Percentiles rank a stretch among this genome's conserved stretches.
Evolutionary conservation across 2,797 vertebrate genomes (phyloP).

Genomic region (Falco peregrinus): DNA sequence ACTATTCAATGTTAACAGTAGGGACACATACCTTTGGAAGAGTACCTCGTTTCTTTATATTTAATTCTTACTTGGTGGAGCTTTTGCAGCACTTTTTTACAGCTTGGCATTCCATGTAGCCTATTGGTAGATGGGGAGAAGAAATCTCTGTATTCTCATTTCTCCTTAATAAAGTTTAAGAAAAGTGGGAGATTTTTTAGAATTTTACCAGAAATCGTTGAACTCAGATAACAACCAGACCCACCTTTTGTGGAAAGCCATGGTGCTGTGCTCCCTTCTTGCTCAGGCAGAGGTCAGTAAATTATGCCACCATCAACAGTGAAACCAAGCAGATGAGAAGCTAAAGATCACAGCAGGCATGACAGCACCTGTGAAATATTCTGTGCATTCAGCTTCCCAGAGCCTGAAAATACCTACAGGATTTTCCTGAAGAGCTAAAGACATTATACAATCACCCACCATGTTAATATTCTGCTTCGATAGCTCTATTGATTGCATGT

Average conservation of each 20-base stretch:
- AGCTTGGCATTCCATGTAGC: background rate
- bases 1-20: background rate
- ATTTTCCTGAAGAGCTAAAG: background rate
- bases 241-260: background rate
- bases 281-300: background rate
- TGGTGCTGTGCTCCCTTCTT: rapidly evolving
- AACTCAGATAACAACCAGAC: background rate
- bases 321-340: background rate
- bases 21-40: background rate
- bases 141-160: background rate
- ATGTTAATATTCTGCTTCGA: background rate
- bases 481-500: background rate
- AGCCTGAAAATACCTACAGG: background rate
- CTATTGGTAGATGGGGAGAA: background rate
- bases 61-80: background rate
- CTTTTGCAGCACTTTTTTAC: background rate
- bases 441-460: background rate
- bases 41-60: background rate
- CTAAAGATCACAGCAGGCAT: rapidly evolving
- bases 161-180: background rate
- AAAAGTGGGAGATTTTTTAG: background rate
- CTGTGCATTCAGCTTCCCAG: background rate
- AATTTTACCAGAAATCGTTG: background rate
- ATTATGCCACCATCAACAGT: background rate
- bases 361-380: background rate